Conservation (phyloP, 2,797 vertebrate genomes). For the Molossus alvarezi region DNA sequence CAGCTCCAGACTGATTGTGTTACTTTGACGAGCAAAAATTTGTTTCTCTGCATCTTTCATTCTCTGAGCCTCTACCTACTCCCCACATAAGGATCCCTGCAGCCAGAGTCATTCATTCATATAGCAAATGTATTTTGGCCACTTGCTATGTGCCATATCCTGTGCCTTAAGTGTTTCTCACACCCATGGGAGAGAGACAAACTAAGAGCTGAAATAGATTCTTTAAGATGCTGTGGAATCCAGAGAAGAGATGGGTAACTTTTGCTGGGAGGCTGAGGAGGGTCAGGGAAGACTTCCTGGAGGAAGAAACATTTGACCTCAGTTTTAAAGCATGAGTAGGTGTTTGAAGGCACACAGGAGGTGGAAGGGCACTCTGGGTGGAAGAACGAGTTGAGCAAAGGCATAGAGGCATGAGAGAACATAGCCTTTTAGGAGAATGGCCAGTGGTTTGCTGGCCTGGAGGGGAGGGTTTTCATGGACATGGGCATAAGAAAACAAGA, state of each 20-base stretch:
- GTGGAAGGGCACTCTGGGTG: background rate
- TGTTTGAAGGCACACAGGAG: background rate
- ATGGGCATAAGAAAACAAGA: background rate
- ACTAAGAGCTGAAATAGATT: background rate
- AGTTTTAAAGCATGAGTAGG: conserved; percentile 30
- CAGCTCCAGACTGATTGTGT: background rate
- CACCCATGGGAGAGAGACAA: background rate
- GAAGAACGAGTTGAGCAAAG: background rate
- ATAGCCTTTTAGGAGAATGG: background rate
- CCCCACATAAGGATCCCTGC: background rate
- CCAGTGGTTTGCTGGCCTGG: background rate
- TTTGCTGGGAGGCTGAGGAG: background rate
- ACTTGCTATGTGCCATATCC: background rate
- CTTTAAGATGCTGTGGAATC: background rate
- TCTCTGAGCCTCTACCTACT: background rate
- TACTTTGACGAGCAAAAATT: conserved; percentile 36
- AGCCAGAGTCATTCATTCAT: background rate
- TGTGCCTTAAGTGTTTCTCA: background rate
- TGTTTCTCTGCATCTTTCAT: background rate
- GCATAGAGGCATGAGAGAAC: background rate
- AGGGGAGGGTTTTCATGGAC: background rate
- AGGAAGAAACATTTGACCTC: conserved; percentile 48
- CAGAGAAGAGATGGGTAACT: background rate
- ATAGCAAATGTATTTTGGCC: background rate
- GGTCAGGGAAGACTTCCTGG: background rate